Conservation (phyloP, 1,140 invertebrate species). For the Megathymus violae region DNA sequence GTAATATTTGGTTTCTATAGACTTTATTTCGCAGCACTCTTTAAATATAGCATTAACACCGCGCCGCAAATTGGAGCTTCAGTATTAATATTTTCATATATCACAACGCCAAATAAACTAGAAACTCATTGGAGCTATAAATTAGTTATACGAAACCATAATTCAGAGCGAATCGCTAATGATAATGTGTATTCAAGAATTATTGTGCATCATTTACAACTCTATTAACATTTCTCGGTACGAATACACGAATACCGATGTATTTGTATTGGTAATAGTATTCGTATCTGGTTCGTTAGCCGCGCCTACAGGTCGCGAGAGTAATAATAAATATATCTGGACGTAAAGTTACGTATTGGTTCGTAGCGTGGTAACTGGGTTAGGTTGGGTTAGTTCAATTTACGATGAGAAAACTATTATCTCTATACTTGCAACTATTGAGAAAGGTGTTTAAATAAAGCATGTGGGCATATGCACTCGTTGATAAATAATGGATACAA, state of each 20-base stretch:
- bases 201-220: slow-evolving; percentile 33
- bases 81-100: slow-evolving; percentile 24
- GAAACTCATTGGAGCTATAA: slow-evolving; percentile 22
- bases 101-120: slow-evolving; percentile 19
- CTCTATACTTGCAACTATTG: not conserved
- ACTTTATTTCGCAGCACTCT: too few relatives aligned
- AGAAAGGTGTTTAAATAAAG: not conserved
- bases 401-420: slow-evolving; percentile 19
- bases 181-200: slow-evolving; percentile 31
- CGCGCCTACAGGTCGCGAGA: slow-evolving; percentile 34
- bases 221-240: slow-evolving; percentile 33
- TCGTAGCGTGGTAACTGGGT: slow-evolving; percentile 37
- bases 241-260: slow-evolving; percentile 22
- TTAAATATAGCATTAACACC: too few relatives aligned
- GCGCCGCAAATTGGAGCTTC: slow-evolving; percentile 16
- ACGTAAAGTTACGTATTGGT: slow-evolving; percentile 31
- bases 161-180: slow-evolving; percentile 31
- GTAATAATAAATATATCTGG: slow-evolving; percentile 38
- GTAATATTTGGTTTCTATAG: too few relatives aligned
- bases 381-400: not conserved
- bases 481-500: too few relatives aligned
- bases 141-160: slow-evolving; percentile 26
- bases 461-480: too few relatives aligned
- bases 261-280: slow-evolving; percentile 28
- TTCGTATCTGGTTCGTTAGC: slow-evolving; percentile 38